phyloP scores from a whole-genome alignment of 2,888 invertebrate species.

The Drosophila pseudotakahashii region DNA sequence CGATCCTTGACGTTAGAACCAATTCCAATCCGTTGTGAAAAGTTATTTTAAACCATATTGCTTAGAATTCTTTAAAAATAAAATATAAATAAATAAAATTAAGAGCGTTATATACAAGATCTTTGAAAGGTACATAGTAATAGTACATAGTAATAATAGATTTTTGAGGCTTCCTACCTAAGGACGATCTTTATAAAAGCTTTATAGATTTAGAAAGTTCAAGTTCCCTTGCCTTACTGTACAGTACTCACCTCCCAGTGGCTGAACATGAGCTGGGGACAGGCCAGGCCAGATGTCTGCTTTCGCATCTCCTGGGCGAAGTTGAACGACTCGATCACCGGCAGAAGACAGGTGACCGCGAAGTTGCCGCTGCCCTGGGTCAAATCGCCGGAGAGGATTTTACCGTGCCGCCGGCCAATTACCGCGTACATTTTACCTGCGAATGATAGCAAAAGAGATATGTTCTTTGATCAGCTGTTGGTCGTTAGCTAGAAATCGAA shows the following conservation, averaged over 20 bases:
- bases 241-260: conserved; percentile 95
- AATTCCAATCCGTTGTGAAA: too few species aligned
- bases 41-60: too few species aligned
- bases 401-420: conserved; percentile 93
- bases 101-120: too few species aligned
- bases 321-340: conserved; percentile 98
- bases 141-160: too few species aligned
- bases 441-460: conserved; percentile 64
- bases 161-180: not conserved
- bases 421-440: conserved; percentile 95
- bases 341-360: conserved; percentile 94
- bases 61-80: too few species aligned
- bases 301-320: conserved; percentile 97
- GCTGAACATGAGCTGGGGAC: conserved; percentile 97
- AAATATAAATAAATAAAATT: too few species aligned
- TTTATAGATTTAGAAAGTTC: not conserved
- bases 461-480: conserved; percentile 41
- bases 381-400: conserved; percentile 94
- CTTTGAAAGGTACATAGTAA: too few species aligned
- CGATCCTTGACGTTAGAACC: too few species aligned
- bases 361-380: conserved; percentile 96
- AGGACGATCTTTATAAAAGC: too few species aligned
- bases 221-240: not conserved
- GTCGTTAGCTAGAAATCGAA: conserved; percentile 39
- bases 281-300: conserved; percentile 97